Percentiles rank a stretch among this genome's conserved stretches.
phyloP scores from a whole-genome alignment of 2,888 invertebrate genomes.

The Lithophane semibrunnea region DNA sequence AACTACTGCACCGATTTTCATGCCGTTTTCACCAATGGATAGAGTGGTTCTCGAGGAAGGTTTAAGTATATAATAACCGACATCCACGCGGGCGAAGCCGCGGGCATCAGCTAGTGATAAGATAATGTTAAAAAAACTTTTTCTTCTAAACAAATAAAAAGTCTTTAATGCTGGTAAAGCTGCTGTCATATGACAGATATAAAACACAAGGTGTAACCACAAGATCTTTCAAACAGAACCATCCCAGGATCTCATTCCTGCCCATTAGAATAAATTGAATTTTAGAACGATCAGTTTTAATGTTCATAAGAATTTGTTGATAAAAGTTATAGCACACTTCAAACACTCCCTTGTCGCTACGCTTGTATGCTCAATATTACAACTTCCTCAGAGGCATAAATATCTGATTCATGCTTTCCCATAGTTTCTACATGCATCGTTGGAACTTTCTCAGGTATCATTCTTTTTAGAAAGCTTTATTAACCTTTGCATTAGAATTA shows the following conservation, averaged over 20 bases:
- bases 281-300: constrained; percentile 1
- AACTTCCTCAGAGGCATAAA: constrained; percentile 38
- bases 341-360: neutral
- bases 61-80: no score
- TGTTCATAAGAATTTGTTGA: constrained; percentile 8
- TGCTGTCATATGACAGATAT: neutral
- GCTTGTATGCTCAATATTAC: constrained; percentile 13
- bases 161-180: neutral
- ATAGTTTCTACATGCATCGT: constrained; percentile 14
- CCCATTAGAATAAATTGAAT: constrained; percentile 6
- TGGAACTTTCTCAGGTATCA: constrained; percentile 17
- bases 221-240: neutral
- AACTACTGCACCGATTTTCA: no score
- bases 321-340: neutral
- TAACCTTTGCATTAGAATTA: constrained; percentile 12
- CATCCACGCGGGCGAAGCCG: no score
- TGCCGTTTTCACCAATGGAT: no score
- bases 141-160: neutral
- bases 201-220: neutral
- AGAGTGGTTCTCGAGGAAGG: no score
- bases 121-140: no score
- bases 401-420: constrained; percentile 39
- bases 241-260: neutral
- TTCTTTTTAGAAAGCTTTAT: constrained; percentile 37
- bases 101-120: no score